These are phyloP conservation scores for Aphodius sticticus DNA, from an alignment of 2,888 invertebrate genomes.

Conservation along the genomic window DNA sequence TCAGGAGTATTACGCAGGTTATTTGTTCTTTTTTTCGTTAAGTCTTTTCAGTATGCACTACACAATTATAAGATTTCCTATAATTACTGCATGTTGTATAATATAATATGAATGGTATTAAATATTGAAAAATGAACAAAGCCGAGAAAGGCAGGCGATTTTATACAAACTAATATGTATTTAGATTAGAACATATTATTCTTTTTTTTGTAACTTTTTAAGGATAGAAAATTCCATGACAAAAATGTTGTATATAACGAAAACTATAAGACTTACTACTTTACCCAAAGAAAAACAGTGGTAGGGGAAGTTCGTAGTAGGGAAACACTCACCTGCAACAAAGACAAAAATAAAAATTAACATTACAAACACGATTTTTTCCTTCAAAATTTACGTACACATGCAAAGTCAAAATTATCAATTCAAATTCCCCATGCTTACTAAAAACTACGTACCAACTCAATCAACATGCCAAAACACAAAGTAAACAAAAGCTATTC, in stretches of 20 bases:
- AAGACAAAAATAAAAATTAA: background rate
- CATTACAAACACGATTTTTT: background rate
- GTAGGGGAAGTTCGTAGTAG: background rate
- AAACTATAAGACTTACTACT: background rate
- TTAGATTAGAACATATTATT: too few relatives aligned
- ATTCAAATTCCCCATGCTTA: background rate
- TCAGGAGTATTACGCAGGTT: too few relatives aligned
- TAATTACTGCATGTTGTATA: too few relatives aligned
- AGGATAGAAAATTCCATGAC: background rate
- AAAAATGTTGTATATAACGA: background rate
- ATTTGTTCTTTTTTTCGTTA: too few relatives aligned
- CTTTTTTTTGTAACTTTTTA: too few relatives aligned
- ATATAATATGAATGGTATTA: too few relatives aligned
- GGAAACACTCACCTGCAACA: background rate
- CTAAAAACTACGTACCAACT: background rate
- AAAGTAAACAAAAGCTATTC: background rate
- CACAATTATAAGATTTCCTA: too few relatives aligned
- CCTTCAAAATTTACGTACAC: background rate
- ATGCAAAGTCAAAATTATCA: background rate
- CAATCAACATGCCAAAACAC: background rate
- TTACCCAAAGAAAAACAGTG: background rate
- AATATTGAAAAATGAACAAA: too few relatives aligned
- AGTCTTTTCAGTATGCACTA: too few relatives aligned
- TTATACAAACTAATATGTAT: too few relatives aligned
- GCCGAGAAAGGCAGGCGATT: too few relatives aligned